phyloP scores from a whole-genome alignment of 2,888 invertebrate genomes.

The Meloe dianella region DNA sequence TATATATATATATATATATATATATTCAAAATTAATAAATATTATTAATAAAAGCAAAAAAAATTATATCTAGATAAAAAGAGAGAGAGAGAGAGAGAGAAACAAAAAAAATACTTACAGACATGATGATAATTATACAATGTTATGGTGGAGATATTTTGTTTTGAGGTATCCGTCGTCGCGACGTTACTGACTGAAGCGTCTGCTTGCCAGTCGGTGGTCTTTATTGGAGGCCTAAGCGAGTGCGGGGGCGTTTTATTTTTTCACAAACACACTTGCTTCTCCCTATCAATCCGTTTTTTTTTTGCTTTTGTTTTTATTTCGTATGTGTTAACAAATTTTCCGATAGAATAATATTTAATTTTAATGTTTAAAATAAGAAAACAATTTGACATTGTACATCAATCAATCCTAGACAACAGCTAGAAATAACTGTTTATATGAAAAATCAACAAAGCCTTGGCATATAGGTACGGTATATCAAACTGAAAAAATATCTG shows the following conservation, averaged over 20 bases:
- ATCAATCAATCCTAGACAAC: too few relatives aligned
- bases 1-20: background rate
- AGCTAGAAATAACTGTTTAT: background rate
- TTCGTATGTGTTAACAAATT: background rate
- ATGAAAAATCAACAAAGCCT: conserved; percentile 3
- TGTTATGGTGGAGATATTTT: conserved; percentile 35
- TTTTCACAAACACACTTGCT: conserved; percentile 40
- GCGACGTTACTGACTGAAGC: conserved; percentile 63
- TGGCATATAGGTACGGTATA: too few relatives aligned
- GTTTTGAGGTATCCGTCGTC: conserved; percentile 59
- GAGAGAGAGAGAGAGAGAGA: too few relatives aligned
- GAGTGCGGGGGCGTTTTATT: too few relatives aligned
- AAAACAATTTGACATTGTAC: background rate
- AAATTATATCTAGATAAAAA: too few relatives aligned
- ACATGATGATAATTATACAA: conserved; percentile 48
- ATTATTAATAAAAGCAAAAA: too few relatives aligned
- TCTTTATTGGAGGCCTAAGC: conserved; percentile 51
- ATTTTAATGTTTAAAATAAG: background rate
- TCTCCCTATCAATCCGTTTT: conserved; percentile 22
- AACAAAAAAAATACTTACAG: too few relatives aligned
- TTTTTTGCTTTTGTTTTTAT: background rate
- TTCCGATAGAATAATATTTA: background rate
- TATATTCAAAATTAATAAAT: background rate
- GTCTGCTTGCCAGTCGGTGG: conserved; percentile 51
- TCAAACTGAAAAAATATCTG: too few relatives aligned